Base-by-base conservation (phyloP, 2,797 vertebrate species). In the Neopelma chrysocephalum region DNA sequence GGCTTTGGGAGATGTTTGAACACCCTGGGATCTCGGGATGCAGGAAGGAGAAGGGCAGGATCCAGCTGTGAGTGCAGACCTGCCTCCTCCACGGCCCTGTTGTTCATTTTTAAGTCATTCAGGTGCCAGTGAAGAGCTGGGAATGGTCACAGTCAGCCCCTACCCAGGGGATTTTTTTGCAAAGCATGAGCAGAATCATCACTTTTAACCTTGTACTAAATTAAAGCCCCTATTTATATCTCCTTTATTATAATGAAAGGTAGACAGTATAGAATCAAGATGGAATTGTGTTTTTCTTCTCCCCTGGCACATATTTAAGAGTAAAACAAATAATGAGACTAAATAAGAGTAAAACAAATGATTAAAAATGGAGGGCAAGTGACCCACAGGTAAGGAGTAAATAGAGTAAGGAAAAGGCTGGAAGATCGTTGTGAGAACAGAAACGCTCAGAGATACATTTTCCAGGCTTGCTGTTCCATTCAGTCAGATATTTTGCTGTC, bases 51-150 rank as follows among this genome's bases (percentile, higher is more conserved):
- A 86, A 90, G 6, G 45, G 29, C 17, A 43, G 36, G 27, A 65
- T 3, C 20, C 42, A 40, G 77, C 72, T 58, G 68, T 0, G 15
- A 32, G 42, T 4, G 15, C 54, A 36, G 22, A 47, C 1, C 42
- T 10, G 4, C 1, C 45, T 25, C 32, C 54, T 38, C 54, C 68
- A 10, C 0, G 2, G 42, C 21, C 13, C 45, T 1, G 0, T 6
- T 13, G 64, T 22, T 79, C 0, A 0, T 32, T 84, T 75, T 53
- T 27, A 11, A 40, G 25, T 9, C 17, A 1, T 10, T 56, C 22
- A 13, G 54, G 53, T 45, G 50, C 64, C 43, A n/a, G 43, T n/a
- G 64, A 40, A 50, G 81, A 61, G 26, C 47, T 64, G 34, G 12
- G 77, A 22, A 43, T 3, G 0, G 26, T 5, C 64, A 10, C 82